These are phyloP conservation scores for Melanerpes aurifrons DNA, from an alignment of 2,113 vertebrate species.

Conservation along the genomic window DNA sequence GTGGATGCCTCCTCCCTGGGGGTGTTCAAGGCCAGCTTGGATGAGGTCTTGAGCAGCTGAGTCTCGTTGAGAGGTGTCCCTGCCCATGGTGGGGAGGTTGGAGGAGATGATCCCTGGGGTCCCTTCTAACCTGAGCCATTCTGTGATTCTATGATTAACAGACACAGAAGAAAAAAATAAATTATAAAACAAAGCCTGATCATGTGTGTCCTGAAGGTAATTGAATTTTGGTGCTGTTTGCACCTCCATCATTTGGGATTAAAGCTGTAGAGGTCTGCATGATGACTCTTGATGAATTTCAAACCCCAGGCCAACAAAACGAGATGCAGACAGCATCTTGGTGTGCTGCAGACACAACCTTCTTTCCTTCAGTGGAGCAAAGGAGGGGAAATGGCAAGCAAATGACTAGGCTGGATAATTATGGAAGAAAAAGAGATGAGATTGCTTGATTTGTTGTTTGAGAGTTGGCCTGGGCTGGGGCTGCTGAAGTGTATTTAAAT, in stretches of 20 bases:
- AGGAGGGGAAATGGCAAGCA: conserved; percentile 7
- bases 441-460: conserved; percentile 33
- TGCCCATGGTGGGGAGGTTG: too few relatives aligned
- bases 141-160: too few relatives aligned
- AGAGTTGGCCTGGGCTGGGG: conserved; percentile 25
- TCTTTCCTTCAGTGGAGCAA: conserved; percentile 17
- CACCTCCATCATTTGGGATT: not conserved
- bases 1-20: too few relatives aligned
- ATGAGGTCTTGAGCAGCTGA: too few relatives aligned
- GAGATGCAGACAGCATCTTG: not conserved
- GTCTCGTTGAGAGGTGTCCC: too few relatives aligned
- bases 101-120: too few relatives aligned
- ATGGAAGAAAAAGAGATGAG: not conserved
- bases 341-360: not conserved
- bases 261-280: not conserved
- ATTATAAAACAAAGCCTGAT: not conserved
- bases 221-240: not conserved
- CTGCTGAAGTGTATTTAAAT: conserved; percentile 48
- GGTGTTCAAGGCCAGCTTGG: too few relatives aligned
- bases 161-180: too few relatives aligned
- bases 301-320: not conserved
- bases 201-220: not conserved
- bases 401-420: conserved; percentile 24
- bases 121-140: too few relatives aligned
- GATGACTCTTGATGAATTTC: not conserved